Evolutionary conservation across 2,797 vertebrate species (phyloP).

Genomic region (Gymnocypris eckloni): DNA sequence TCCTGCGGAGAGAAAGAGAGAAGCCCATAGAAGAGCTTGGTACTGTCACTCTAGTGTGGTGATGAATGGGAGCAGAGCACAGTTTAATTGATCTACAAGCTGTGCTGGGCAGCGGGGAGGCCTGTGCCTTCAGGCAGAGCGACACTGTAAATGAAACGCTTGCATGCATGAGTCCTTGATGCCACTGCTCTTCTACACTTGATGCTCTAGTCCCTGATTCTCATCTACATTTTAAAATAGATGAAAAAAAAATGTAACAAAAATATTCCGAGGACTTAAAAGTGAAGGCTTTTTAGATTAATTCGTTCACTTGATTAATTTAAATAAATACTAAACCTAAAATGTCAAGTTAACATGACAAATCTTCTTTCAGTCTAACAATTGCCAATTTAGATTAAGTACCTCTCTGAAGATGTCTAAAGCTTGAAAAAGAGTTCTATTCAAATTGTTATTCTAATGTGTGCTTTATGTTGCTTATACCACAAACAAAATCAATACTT

Average conservation of each 20-base stretch:
- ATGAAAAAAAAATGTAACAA: not conserved
- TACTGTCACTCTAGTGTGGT: slow-evolving; percentile 28
- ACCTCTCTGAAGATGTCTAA: not conserved
- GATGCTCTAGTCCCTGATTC: not conserved
- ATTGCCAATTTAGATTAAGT: not conserved
- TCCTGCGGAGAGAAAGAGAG: slow-evolving; percentile 17
- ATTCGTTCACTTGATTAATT: not conserved
- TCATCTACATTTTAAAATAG: not conserved
- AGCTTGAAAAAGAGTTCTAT: not conserved
- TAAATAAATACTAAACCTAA: not conserved
- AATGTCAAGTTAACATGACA: not conserved
- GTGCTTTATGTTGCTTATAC: not conserved
- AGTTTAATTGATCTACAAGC: slow-evolving; percentile 61
- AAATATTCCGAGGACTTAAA: not conserved
- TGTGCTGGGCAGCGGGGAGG: slow-evolving; percentile 52
- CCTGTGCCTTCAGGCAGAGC: slow-evolving; percentile 36
- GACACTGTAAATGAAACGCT: slow-evolving; percentile 7
- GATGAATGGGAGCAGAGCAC: slow-evolving; percentile 46
- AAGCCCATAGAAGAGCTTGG: slow-evolving; percentile 31
- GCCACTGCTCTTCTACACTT: not conserved
- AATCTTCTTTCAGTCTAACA: not conserved
- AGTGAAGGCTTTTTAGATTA: not conserved
- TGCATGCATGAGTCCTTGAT: not conserved
- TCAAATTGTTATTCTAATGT: not conserved
- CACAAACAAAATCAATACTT: not conserved